A percentile compares a stretch with the other conserved stretches of the same genome.
These are phyloP conservation scores for Euglossa dilemma DNA, from an alignment of 1,140 invertebrate species.

Conservation along the genomic window DNA sequence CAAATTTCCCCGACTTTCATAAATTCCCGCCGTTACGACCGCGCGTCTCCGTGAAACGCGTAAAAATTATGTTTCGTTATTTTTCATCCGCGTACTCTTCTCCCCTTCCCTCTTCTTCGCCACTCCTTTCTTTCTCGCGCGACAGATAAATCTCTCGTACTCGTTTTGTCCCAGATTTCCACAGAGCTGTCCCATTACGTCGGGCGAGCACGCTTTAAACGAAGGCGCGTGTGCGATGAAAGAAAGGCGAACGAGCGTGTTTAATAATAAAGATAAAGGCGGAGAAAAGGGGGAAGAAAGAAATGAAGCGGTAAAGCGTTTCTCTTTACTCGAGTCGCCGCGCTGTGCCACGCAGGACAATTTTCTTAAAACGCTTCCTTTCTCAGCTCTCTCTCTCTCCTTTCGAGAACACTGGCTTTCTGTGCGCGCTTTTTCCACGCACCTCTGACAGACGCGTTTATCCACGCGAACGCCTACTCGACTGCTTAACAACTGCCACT, in stretches of 20 bases:
- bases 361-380: conserved; percentile 23
- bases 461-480: neutral
- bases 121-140: too few species aligned
- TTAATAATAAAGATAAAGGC: neutral
- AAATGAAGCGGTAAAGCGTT: conserved; percentile 10
- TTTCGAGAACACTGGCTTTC: neutral
- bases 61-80: neutral
- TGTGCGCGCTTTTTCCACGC: neutral
- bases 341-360: neutral
- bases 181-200: too few species aligned
- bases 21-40: neutral
- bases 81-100: neutral
- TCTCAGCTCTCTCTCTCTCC: neutral
- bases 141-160: neutral
- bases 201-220: neutral
- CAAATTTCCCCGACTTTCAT: neutral
- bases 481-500: too few species aligned
- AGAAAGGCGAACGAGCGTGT: neutral
- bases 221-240: neutral
- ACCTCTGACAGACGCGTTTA: neutral
- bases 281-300: neutral
- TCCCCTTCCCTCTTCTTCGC: too few species aligned
- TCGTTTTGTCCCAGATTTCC: neutral
- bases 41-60: too few species aligned
- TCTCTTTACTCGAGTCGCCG: neutral